Evolutionary conservation across 1,140 invertebrate genomes (phyloP), one percentile per base, ranked within the genome.

Genomic region (Tribolium madens): DNA sequence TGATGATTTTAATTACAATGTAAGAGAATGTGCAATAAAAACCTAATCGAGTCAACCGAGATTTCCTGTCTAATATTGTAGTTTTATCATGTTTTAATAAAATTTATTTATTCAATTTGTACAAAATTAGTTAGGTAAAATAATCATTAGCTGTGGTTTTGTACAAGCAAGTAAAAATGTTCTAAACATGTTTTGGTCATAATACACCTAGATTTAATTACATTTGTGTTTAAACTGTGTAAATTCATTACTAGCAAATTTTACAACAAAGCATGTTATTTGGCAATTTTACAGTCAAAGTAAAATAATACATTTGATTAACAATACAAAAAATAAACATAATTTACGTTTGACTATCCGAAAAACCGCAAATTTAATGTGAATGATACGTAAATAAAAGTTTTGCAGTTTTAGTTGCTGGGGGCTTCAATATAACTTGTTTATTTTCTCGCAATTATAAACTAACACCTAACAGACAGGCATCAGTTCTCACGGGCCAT

Each of bases 231-330:
- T 6, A 18, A 57, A 52, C 48, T 2, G 13, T 57, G 52, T 9
- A 17, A 57, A 57, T 57, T 14, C 12, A 57, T 57, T 57, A 57
- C 52, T 14, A 57, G 17, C 52, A 57, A 15, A 18, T 21, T 57
- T 57, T 57, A 18, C 18, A 6, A 57, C 18, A 57, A 57, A 17
- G 52, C 52, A 57, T 57, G 52, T 21, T 14, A 42, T 42, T 42
- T 42, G 3, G n/a, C n/a, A n/a, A 42, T 42, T 42, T 42, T 42
- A 42, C 36, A 42, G 36, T 42, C 7, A 9, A 42, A 42, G 7
- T 42, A 3, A 1, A 42, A 10, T n/a, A 42, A 42, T 42, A 42
- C 7, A n/a, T n/a, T 9, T 1, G n/a, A 42, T 42, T 42, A 42
- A 42, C 36, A 42, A 26, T 26, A 3, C 3, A 26, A 42, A 42